Base-by-base conservation (phyloP, 2,888 invertebrate species). In the Acronicta alni region DNA sequence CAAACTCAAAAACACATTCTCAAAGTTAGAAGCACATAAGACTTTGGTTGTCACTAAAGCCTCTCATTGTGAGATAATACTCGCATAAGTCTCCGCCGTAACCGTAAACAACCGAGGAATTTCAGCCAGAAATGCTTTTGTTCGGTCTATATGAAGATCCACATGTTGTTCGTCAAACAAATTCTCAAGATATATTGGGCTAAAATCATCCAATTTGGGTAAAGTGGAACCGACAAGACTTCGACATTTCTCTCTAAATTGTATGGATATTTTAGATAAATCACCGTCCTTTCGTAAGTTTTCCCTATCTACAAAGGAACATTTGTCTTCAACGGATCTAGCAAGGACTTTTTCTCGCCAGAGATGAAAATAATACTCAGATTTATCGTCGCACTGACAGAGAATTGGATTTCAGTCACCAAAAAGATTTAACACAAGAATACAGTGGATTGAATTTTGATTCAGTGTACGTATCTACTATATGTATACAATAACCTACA, bases 181-280 rank as follows among this genome's bases (percentile, higher is more conserved):
- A 92, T 90, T 90, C 86, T 83, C 83, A 81, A 89, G 89, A 92
- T 92, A 90, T 91, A 91, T 92, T 86, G 86, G 82, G 81, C 88
- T 86, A 88, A 87, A 90, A 89, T 90, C 88, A 89, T 91, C 90
- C 92, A 92, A 93, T 93, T 93, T 90, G 83, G 87, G 87, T 86
- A 91, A 91, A 93, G 91, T 92, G 89, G 88, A 84, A 86, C 85
- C 88, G 89, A 86, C 87, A 86, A 88, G 87, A 90, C 85, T 92
- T 93, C 90, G 90, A 92, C 89, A 78, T 88, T 86, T 87, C 86
- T 81, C 81, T 87, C 86, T 86, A 90, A 90, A 91, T 90, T 91
- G 90, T 90, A 90, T 89, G 89, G 90, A 90, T 92, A 90, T 93
- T 92, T 91, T 86, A 91, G 90, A 93, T 91, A 92, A 92, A 94